Conservation (phyloP, 1,140 invertebrate genomes). For the Choristoneura fumiferana region DNA sequence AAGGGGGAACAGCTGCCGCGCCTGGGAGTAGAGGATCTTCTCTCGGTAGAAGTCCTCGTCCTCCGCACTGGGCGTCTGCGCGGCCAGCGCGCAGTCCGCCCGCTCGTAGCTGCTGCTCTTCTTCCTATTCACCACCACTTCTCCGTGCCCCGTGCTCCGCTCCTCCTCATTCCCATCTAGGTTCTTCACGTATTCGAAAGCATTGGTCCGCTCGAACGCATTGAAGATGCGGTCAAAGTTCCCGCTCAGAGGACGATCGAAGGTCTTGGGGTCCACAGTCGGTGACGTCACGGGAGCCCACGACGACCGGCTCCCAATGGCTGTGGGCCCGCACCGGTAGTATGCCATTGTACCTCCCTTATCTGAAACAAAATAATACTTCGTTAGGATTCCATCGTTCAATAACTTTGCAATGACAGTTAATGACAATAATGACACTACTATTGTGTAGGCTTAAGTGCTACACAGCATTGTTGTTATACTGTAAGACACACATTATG, state of each 20-base stretch:
- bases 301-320: slow-evolving; percentile 81
- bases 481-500: too few relatives aligned
- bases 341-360: slow-evolving; percentile 76
- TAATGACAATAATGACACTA: too few relatives aligned
- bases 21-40: slow-evolving; percentile 86
- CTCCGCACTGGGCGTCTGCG: slow-evolving; percentile 80
- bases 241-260: slow-evolving; percentile 66
- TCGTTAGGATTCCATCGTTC: too few relatives aligned
- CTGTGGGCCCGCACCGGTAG: slow-evolving; percentile 81
- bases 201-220: slow-evolving; percentile 73
- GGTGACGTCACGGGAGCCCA: slow-evolving; percentile 82
- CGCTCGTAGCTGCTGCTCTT: slow-evolving; percentile 77
- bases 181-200: slow-evolving; percentile 69
- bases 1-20: slow-evolving; percentile 87
- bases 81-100: slow-evolving; percentile 78
- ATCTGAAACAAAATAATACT: slow-evolving; percentile 30
- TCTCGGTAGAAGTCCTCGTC: slow-evolving; percentile 88
- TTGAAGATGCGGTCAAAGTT: slow-evolving; percentile 77
- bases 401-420: too few relatives aligned
- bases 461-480: too few relatives aligned
- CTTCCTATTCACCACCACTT: slow-evolving; percentile 70
- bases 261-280: slow-evolving; percentile 55
- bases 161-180: slow-evolving; percentile 58
- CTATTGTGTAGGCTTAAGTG: too few relatives aligned
- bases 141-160: slow-evolving; percentile 53